Base-by-base conservation (phyloP, 1,140 invertebrate genomes). In the Amyelois transitella region DNA sequence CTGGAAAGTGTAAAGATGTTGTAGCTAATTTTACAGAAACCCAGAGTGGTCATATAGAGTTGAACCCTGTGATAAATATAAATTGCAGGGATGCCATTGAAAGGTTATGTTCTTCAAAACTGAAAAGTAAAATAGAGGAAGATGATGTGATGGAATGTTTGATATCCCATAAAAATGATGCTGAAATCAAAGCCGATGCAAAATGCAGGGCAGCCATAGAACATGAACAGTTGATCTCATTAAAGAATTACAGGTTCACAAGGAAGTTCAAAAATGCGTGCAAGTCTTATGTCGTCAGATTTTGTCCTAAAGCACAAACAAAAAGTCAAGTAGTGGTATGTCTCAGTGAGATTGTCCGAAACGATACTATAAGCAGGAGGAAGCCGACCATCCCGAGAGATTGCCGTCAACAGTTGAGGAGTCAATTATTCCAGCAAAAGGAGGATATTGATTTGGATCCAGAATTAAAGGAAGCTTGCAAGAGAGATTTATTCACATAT, bases 201-300 rank as follows among this genome's bases (percentile, higher is more conserved):
- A 97, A 98, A 82, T 99, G 98, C 88, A 91, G 94, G 62, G 95
- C 95, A 19, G 96, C 96, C 55, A 94, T 99, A 20, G 97, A 99
- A 86, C 98, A 99, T 90, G 94, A 96, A 75, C 95, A 97, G 88
- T 88, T 98, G 43, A 95, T 98, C 48, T 95, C 96, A 6, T 84
- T 99, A 56, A 97, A 98, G 83, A 96, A 98, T 88, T 98, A 97
- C 80, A 94, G 93, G 73, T 99, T 99, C 81, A 97, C 94, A 18
- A 95, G 94, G 67, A 97, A 97, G 80, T 99, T 99, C 81, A 98
- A 98, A 88, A 93, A 97, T 76, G 95, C 96, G 0, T 99, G 98
- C 72, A 94, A 94, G 69, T 90, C 91, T 7, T 93, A 96, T 86
- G 97, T 98, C 0, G 89, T 93, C 47, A 90, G 93, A 63, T 94